Base-by-base conservation (phyloP, 2,888 invertebrate species). In the Mycalesis mineus region DNA sequence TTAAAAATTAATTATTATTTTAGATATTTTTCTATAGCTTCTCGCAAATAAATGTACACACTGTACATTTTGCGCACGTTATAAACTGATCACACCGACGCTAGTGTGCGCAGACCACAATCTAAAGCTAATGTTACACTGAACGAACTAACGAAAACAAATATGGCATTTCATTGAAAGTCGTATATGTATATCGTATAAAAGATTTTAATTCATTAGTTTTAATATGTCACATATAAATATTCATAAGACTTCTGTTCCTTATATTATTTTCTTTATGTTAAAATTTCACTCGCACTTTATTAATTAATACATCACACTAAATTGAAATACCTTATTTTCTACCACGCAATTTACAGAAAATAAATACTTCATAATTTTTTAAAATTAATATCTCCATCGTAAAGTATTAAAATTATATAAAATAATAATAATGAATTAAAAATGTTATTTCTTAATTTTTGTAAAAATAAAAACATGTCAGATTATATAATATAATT, bases 61-160 rank as follows among this genome's bases (percentile, higher is more conserved):
- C 40, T 56, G 55, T 55, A 56, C 61, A 48, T 41, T 58, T 40
- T 49, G 56, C 45, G 56, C 58, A 58, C 55, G 52, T 58, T 58
- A 61, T 54, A 62, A 62, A 55, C 55, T 37, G 55, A 62, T 62
- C 62, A 62, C 60, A 62, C 57, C 48, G 52, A 62, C 51, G 61
- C 61, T 63, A 61, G 73, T 77, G 76, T 78, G 77, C 74, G 77
- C 75, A 72, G 68, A 76, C 74, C 71, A 71, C 70, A 62, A 59
- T 58, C 51, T 63, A 61, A 65, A 63, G 60, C 63, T 60, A 61
- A 57, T 61, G 63, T 57, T 58, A 65, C 63, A 64, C 59, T 55
- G 45, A 44, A 29, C 7, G 6, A 14, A 39, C 14, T 6, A 11
- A 36, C 14, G 14, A 31, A 39, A 29, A 13, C 6, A 44, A 13